phyloP scores from a whole-genome alignment of 2,888 invertebrate species.

The Taphrorychus bicolor region DNA sequence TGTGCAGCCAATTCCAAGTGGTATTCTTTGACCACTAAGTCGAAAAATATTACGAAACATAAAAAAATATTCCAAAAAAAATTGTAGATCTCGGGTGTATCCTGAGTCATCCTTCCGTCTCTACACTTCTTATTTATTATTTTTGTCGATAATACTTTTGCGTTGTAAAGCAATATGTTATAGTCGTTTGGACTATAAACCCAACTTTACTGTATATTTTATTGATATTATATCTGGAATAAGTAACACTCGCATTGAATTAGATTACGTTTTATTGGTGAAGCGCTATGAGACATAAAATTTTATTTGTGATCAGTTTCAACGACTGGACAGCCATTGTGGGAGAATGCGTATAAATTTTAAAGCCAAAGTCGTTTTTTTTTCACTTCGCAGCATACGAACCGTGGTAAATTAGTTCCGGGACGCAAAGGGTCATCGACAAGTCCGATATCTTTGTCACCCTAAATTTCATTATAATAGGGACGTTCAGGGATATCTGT shows the following conservation, averaged over 20 bases:
- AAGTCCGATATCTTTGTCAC: slow-evolving; percentile 57
- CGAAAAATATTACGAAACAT: too few relatives aligned
- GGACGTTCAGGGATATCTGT: slow-evolving; percentile 56
- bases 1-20: too few relatives aligned
- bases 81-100: too few relatives aligned
- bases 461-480: slow-evolving; percentile 56
- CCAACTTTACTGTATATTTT: slow-evolving; percentile 50
- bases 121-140: slow-evolving; percentile 2
- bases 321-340: slow-evolving; percentile 32
- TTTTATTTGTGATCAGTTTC: slow-evolving; percentile 52
- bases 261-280: slow-evolving; percentile 50
- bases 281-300: slow-evolving; percentile 50
- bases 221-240: slow-evolving; percentile 51
- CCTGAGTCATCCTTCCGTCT: not conserved
- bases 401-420: slow-evolving; percentile 59
- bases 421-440: slow-evolving; percentile 56
- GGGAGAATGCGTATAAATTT: slow-evolving; percentile 49
- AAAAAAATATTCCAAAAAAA: too few relatives aligned
- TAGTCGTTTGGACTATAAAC: slow-evolving; percentile 50
- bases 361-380: slow-evolving; percentile 49
- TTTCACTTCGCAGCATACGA: slow-evolving; percentile 51
- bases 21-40: too few relatives aligned
- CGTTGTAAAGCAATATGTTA: slow-evolving; percentile 48
- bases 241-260: slow-evolving; percentile 52
- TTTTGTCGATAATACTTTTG: slow-evolving; percentile 38